Percentiles rank a stretch among this genome's conserved stretches.
phyloP scores from a whole-genome alignment of 92 coral and sea anemone genomes.

The Micromussa lordhowensis region DNA sequence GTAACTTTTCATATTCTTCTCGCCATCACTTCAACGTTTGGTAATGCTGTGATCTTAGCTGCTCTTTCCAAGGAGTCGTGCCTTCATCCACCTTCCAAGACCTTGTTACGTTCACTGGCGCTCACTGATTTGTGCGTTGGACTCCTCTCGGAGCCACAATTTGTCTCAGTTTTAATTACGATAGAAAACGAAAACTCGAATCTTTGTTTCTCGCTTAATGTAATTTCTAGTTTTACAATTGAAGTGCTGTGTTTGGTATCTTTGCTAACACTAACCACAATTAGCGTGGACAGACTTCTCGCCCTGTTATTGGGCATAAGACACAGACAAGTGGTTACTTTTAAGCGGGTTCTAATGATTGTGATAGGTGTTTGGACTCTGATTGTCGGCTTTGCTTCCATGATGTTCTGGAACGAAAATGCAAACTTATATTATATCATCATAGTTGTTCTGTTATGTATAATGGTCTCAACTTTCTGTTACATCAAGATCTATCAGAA shows the following conservation, averaged over 20 bases:
- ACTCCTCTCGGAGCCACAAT: neutral
- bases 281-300: constrained; percentile 12
- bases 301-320: constrained; percentile 4
- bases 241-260: neutral
- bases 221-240: neutral
- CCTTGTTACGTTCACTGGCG: constrained; percentile 16
- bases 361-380: neutral
- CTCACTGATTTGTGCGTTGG: constrained; percentile 19
- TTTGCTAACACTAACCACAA: neutral
- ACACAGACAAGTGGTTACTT: constrained; percentile 4
- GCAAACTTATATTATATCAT: neutral
- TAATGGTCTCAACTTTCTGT: neutral
- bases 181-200: neutral
- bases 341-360: neutral
- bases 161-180: neutral
- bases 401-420: neutral
- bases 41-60: constrained; percentile 8
- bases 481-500: neutral
- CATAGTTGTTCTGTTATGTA: neutral
- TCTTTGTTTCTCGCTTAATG: neutral
- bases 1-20: neutral
- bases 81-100: constrained; percentile 25
- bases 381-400: no score
- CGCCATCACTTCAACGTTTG: neutral
- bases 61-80: constrained; percentile 23